Conservation (phyloP, 2,113 vertebrate species). For the Dipodomys ordii region DNA sequence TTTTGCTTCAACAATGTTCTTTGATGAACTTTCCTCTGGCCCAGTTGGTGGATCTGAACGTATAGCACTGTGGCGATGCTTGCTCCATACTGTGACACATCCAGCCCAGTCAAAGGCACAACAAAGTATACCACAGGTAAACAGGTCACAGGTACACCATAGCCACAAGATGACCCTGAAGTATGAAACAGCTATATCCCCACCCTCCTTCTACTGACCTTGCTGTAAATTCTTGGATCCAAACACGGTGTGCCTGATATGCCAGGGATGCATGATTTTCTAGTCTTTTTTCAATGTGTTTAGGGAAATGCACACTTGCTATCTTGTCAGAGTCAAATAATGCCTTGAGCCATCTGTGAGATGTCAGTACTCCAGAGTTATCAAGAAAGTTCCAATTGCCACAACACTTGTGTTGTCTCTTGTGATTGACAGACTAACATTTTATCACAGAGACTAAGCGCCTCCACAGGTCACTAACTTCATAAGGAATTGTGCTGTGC, state of each 20-base stretch:
- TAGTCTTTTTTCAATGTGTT: background rate
- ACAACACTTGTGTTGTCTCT: background rate
- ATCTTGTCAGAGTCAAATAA: background rate
- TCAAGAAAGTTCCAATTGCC: background rate
- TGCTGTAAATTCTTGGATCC: background rate
- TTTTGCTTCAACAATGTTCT: background rate
- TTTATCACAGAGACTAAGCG: background rate
- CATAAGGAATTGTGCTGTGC: background rate
- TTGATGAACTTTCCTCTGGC: background rate
- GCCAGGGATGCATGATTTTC: background rate
- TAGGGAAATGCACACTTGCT: background rate
- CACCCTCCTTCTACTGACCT: background rate
- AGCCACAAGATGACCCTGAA: background rate
- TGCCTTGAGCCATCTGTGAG: too few species aligned
- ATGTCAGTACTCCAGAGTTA: background rate
- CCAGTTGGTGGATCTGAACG: background rate
- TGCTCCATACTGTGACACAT: background rate
- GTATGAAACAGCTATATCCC: background rate
- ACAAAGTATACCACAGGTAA: background rate
- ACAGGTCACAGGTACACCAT: rapidly evolving
- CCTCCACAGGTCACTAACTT: background rate
- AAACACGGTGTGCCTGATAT: background rate
- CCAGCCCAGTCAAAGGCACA: too few species aligned
- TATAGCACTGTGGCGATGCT: background rate
- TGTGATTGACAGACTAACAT: background rate